phyloP scores from a whole-genome alignment of 2,888 invertebrate genomes.

The Limenitis camilla region DNA sequence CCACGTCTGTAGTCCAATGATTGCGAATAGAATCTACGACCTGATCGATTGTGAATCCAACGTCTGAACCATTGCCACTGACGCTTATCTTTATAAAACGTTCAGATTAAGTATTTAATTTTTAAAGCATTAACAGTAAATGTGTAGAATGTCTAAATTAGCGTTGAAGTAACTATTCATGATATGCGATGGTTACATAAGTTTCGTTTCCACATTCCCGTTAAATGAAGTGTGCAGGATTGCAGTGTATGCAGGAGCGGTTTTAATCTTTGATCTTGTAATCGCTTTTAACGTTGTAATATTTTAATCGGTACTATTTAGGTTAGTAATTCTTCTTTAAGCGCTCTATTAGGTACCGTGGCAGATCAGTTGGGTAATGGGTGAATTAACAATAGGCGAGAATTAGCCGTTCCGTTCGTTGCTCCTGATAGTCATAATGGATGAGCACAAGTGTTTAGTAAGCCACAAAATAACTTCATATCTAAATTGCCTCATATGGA shows the following conservation, averaged over 20 bases:
- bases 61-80: no score
- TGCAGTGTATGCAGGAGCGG: slow-evolving; percentile 26
- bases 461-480: slow-evolving; percentile 9
- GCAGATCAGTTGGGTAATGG: slow-evolving; percentile 36
- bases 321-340: slow-evolving; percentile 5
- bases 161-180: background rate
- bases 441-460: slow-evolving; percentile 25
- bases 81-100: no score
- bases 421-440: slow-evolving; percentile 47
- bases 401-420: slow-evolving; percentile 39
- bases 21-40: no score
- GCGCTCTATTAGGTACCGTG: slow-evolving; percentile 4
- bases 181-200: slow-evolving; percentile 30
- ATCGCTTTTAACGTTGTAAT: slow-evolving; percentile 2
- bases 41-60: no score
- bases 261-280: background rate
- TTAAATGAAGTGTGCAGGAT: slow-evolving; percentile 52
- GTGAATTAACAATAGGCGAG: slow-evolving; percentile 28
- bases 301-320: slow-evolving; percentile 1
- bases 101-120: background rate
- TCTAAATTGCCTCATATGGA: background rate
- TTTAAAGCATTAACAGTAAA: background rate
- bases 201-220: slow-evolving; percentile 54
- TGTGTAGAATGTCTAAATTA: background rate
- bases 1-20: no score